phyloP scores from a whole-genome alignment of 2,888 invertebrate genomes.

The Pollenia labialis region DNA sequence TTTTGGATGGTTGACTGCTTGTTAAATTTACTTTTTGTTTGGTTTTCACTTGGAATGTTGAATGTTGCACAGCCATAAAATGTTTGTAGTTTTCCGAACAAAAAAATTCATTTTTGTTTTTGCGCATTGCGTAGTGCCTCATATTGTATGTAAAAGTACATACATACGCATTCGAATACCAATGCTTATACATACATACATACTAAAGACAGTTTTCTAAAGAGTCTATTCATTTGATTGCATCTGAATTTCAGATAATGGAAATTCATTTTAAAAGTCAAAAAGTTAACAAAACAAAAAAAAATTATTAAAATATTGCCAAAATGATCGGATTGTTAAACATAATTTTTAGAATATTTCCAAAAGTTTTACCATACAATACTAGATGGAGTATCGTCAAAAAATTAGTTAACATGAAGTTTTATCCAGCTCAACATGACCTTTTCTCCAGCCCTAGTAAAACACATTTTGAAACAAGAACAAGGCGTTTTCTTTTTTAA shows the following conservation, averaged over 20 bases:
- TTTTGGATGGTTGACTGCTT: constrained; percentile 51
- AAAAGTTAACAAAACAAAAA: too few relatives aligned
- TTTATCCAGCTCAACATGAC: too few relatives aligned
- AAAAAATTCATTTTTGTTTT: constrained; percentile 70
- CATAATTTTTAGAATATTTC: too few relatives aligned
- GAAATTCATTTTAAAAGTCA: not conserved
- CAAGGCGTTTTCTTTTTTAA: too few relatives aligned
- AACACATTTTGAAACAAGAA: too few relatives aligned
- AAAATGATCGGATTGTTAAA: too few relatives aligned
- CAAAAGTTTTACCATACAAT: too few relatives aligned
- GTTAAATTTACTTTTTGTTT: constrained; percentile 44
- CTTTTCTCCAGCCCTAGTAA: too few relatives aligned
- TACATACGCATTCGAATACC: constrained; percentile 11
- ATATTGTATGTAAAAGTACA: constrained; percentile 20
- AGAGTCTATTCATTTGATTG: not conserved
- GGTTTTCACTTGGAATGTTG: constrained; percentile 58
- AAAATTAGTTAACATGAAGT: too few relatives aligned
- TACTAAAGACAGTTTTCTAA: constrained; percentile 5
- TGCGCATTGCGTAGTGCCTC: constrained; percentile 73
- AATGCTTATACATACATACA: not conserved
- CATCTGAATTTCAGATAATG: not conserved
- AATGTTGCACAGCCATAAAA: constrained; percentile 71
- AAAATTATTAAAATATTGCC: too few relatives aligned
- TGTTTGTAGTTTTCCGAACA: constrained; percentile 68
- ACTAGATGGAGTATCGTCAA: too few relatives aligned